Conservation (phyloP, 2,888 invertebrate genomes). For the Himalopsyche japonica region DNA sequence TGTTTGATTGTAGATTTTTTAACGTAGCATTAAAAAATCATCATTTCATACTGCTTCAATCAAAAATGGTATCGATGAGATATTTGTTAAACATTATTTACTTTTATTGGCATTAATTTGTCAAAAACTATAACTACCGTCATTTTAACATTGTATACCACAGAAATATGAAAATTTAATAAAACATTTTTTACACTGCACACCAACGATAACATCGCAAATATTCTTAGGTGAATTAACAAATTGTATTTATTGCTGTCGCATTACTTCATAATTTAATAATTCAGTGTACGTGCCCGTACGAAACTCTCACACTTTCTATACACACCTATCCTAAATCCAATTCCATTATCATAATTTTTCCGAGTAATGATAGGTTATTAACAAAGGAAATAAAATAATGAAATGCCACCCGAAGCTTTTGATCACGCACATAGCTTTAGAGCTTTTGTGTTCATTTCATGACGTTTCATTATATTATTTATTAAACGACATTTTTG, state of each 20-base stretch:
- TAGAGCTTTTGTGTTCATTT: neutral
- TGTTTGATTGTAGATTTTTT: no score
- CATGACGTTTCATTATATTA: neutral
- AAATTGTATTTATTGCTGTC: neutral
- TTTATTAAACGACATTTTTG: neutral
- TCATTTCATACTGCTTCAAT: no score
- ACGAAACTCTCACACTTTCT: neutral
- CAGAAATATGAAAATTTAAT: no score
- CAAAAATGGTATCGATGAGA: no score
- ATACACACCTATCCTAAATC: slow-evolving; percentile 20
- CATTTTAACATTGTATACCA: no score
- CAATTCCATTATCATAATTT: slow-evolving; percentile 36
- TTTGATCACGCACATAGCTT: slow-evolving; percentile 18
- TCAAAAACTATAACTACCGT: no score
- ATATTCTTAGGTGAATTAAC: no score
- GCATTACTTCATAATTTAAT: neutral
- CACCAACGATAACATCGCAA: no score
- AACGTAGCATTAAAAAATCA: no score
- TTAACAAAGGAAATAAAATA: slow-evolving; percentile 35
- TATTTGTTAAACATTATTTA: no score
- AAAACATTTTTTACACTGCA: no score
- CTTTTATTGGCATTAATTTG: no score
- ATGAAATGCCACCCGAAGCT: slow-evolving; percentile 30
- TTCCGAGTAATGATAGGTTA: slow-evolving; percentile 35
- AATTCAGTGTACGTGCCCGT: neutral